Base-by-base conservation (phyloP, 2,797 vertebrate species). In the Eospalax fontanierii region DNA sequence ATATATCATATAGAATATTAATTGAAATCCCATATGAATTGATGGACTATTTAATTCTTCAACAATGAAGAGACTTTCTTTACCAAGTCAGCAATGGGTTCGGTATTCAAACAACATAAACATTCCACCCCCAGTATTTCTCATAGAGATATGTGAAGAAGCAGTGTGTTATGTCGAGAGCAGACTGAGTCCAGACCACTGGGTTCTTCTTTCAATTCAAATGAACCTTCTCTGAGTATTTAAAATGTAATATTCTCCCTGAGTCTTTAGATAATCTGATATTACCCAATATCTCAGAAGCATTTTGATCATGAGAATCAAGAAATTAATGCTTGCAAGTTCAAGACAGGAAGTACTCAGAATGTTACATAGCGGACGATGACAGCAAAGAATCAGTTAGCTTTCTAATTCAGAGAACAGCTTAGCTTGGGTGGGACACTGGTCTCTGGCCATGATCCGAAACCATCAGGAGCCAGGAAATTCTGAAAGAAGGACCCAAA, bases 261-360 rank as follows among this genome's bases (percentile, higher is more conserved):
- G 35, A 74, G 43, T 90, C 26, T 78, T 26, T 63, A 71, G 73
- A 40, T n/a, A 40, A 87, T 80, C 75, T 93, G 76, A 54, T 73
- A 68, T 80, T 73, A 92, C 18, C 35, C 38, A 86, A 35, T 9
- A 46, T 57, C 35, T 89, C 80, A 81, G 89, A 87, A 94, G 73
- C 4, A 68, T 87, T 61, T 90, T 71, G 88, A 24, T 74, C 76
- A 89, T 70, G 59, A 92, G 92, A 90, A 95, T 76, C 11, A 81
- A 85, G 95, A 95, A 92, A 93, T 73, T 54, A 92, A 73, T 89
- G 73, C 89, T 87, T 96, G 57, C 73, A 78, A 71, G n/a, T 92
- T 91, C 50, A 75, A 82, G 81, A 87, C 28, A 24, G 59, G 70
- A 90, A 61, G 40, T 15, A 5, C 30, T 87, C 68, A 19, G 54